A percentile compares a stretch with the other conserved stretches of the same genome.
phyloP scores from a whole-genome alignment of 2,113 vertebrate genomes.

The Amphiprion percula region DNA sequence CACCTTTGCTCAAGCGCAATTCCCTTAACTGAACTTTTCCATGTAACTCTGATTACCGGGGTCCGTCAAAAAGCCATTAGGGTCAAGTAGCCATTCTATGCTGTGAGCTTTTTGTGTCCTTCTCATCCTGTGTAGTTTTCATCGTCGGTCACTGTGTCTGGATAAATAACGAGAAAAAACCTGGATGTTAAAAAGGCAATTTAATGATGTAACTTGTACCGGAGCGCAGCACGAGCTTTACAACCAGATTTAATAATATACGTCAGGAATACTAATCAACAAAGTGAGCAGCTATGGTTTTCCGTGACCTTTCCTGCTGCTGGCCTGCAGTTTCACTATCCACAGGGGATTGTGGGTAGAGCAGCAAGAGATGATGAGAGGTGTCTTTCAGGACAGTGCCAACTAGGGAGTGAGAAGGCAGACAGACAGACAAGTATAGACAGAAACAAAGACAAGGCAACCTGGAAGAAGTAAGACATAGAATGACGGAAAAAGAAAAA shows the following conservation, averaged over 20 bases:
- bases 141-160: neutral
- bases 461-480: neutral
- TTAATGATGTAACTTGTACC: neutral
- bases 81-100: conserved; percentile 38
- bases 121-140: conserved; percentile 26
- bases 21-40: conserved; percentile 67
- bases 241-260: conserved; percentile 25
- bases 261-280: conserved; percentile 50
- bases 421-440: conserved; percentile 8
- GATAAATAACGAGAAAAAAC: neutral
- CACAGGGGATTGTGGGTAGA: conserved; percentile 62
- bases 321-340: conserved; percentile 49
- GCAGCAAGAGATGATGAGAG: conserved; percentile 46
- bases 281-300: conserved; percentile 52
- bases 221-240: neutral
- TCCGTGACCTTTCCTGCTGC: conserved; percentile 65
- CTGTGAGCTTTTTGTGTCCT: conserved; percentile 23
- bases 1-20: conserved; percentile 58
- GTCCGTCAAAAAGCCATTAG: conserved; percentile 59
- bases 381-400: conserved; percentile 26
- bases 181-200: neutral
- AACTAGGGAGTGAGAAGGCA: conserved; percentile 19
- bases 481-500: conserved; percentile 11
- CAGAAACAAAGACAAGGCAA: conserved; percentile 22
- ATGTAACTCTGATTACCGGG: conserved; percentile 55